Percentiles rank a stretch among this genome's conserved stretches.
phyloP scores from a whole-genome alignment of 2,113 vertebrate species.

The Psephotus haematonotus region DNA sequence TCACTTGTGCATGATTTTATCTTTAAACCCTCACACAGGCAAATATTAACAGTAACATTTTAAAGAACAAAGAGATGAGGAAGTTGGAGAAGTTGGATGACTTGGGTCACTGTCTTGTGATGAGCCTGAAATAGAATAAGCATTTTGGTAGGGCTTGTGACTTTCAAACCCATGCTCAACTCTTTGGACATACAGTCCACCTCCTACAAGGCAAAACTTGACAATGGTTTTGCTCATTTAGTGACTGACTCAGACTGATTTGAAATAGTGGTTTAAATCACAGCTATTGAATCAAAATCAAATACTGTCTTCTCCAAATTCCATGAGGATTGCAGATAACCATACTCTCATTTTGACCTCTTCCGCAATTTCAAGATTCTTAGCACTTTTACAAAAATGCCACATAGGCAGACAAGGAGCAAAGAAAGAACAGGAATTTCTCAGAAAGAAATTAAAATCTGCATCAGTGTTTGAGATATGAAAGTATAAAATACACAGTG shows the following conservation, averaged over 20 bases:
- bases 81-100: slow-evolving; percentile 7
- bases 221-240: neutral
- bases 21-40: neutral
- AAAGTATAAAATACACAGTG: neutral
- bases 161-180: neutral
- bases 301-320: neutral
- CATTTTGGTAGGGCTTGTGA: neutral
- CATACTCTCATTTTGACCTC: neutral
- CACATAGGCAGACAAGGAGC: neutral
- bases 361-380: neutral
- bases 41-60: neutral
- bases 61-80: neutral
- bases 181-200: neutral
- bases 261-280: neutral
- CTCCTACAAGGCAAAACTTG: neutral
- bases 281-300: neutral
- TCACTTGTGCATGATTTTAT: neutral
- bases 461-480: neutral
- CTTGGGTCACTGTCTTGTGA: slow-evolving; percentile 43
- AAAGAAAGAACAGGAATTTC: neutral
- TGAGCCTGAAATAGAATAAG: neutral
- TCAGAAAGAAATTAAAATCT: neutral
- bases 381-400: neutral
- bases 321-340: neutral
- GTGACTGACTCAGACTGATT: neutral